Base-by-base conservation (phyloP, 2,797 vertebrate genomes). In the Arnoldichthys spilopterus region DNA sequence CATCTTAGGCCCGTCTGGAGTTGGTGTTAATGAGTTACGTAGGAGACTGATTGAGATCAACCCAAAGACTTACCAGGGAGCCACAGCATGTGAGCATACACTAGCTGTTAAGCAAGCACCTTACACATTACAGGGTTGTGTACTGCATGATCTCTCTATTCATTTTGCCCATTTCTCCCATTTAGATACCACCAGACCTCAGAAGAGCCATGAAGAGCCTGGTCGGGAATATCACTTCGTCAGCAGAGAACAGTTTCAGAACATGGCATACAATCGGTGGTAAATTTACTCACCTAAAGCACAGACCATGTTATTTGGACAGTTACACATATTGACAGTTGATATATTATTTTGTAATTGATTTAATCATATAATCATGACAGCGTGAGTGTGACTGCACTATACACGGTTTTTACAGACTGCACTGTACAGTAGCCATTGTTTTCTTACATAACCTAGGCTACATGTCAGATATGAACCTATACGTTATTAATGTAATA, bases 201-300 rank as follows among this genome's bases (percentile, higher is more conserved):
- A 93, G 76, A 96, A 93, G 89, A 96, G 89, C 81, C 95, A 96
- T 30, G 97, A 99, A 92, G 92, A 97, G 80, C 91, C 94, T 5
- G 96, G 96, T 11, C 92, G 95, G 86, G 98, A 99, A 74, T 99
- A 99, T 90, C 91, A 97, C 84, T 99, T 97, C 22, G 90, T 95
- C 85, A 95, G 93, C 34, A 94, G 94, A 63, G 96, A 97, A 87
- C 90, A 93, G 59, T 99, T 99, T 85, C 95, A 97, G 91, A 95
- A 91, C 84, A 96, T 99, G 95, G 87, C 96, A 6, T 92, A 94
- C 20, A 95, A 92, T 85, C 95, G 96, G 96, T 98, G 87, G 12
- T 66, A 67, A 45, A 5, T 43, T 3, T 24, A n/a, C 7, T 64
- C 8, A 3, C 32, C 40, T 20, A 30, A 61, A 77, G 3, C 13